These are phyloP conservation scores for Silurus asotus DNA, from an alignment of 2,113 vertebrate species.

Conservation along the genomic window DNA sequence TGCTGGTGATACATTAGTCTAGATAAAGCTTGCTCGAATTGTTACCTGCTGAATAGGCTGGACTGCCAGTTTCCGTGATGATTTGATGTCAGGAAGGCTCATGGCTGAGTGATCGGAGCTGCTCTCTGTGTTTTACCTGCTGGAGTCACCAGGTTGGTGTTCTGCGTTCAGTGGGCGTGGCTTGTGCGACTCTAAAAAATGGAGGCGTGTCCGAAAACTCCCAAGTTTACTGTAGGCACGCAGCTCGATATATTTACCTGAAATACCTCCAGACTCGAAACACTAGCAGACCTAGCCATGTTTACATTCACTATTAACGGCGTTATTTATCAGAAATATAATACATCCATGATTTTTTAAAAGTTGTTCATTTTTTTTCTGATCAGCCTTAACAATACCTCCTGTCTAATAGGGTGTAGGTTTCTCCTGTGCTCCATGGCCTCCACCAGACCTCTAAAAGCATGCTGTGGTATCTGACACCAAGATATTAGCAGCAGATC, in stretches of 20 bases:
- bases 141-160: neutral
- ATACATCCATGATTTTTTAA: too few relatives aligned
- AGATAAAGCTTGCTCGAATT: neutral
- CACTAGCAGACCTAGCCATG: neutral
- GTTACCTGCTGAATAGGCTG: constrained; percentile 10
- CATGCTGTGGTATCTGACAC: too few relatives aligned
- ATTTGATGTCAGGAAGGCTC: constrained; percentile 66
- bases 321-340: too few relatives aligned
- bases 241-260: neutral
- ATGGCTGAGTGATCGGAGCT: constrained; percentile 46
- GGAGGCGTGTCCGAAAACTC: neutral
- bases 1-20: neutral
- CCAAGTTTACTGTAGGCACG: too few relatives aligned
- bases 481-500: too few relatives aligned
- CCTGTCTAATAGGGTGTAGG: too few relatives aligned
- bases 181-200: neutral
- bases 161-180: neutral
- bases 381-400: too few relatives aligned
- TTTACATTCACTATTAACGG: too few relatives aligned
- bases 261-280: neutral
- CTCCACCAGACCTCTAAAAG: too few relatives aligned
- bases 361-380: too few relatives aligned
- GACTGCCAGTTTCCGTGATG: constrained; percentile 42
- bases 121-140: neutral
- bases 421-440: too few relatives aligned